Conservation (phyloP, 2,113 vertebrate genomes). For the Petromus typicus region DNA sequence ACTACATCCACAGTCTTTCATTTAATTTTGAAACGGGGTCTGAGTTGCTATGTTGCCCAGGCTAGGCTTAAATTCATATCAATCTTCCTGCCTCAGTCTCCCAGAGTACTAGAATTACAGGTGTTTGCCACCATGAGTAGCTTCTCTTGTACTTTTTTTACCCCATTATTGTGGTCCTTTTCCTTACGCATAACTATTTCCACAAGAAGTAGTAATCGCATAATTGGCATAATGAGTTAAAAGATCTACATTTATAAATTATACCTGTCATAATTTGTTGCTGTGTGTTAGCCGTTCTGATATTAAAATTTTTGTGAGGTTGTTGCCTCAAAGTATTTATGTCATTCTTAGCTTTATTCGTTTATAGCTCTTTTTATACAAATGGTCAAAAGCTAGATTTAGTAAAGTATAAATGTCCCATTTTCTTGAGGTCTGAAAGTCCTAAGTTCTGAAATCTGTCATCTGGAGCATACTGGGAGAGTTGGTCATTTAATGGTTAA, state of each 20-base stretch:
- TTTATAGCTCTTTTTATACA: neutral
- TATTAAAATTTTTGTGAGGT: neutral
- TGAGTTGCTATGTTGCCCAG: neutral
- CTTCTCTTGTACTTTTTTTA: neutral
- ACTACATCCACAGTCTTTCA: neutral
- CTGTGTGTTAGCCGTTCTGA: neutral
- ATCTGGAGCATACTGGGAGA: neutral
- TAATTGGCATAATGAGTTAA: neutral
- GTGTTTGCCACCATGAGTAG: neutral
- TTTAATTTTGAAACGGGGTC: neutral
- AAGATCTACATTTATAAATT: neutral
- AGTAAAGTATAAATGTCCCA: neutral
- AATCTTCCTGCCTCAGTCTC: neutral
- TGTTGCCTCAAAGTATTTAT: neutral
- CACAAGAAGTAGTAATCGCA: neutral
- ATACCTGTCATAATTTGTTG: neutral
- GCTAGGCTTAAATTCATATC: neutral
- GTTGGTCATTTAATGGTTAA: constrained; percentile 3
- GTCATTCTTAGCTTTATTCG: neutral
- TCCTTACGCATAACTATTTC: neutral
- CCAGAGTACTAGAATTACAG: neutral
- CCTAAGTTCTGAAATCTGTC: neutral
- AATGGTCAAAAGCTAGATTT: constrained; percentile 31
- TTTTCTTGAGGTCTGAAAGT: neutral
- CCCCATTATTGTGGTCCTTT: neutral